Evolutionary conservation across 2,113 vertebrate species (phyloP).

Genomic region (Camelus dromedarius): DNA sequence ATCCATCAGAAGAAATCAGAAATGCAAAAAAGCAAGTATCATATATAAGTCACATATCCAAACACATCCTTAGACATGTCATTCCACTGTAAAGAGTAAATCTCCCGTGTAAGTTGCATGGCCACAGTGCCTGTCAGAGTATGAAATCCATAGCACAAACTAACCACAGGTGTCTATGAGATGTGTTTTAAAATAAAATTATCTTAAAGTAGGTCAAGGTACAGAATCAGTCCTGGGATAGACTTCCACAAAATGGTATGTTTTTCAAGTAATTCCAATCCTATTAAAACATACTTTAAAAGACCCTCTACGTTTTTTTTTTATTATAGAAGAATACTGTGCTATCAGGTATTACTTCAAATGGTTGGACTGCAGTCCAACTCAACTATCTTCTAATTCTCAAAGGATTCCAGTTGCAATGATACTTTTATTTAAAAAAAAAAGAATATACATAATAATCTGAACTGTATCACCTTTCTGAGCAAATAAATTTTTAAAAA

Average conservation of each 20-base stretch:
- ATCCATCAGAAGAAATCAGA: slow-evolving; percentile 35
- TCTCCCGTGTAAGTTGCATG: background rate
- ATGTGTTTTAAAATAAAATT: background rate
- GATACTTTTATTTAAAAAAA: background rate
- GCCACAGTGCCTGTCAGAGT: background rate
- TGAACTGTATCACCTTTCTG: background rate
- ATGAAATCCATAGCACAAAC: background rate
- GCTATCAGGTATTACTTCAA: background rate
- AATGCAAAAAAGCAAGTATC: slow-evolving; percentile 22
- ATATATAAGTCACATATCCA: background rate
- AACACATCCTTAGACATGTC: background rate
- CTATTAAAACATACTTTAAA: slow-evolving; percentile 45
- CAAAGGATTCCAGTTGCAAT: background rate
- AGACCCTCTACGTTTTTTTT: background rate
- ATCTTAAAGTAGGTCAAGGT: slow-evolving; percentile 11
- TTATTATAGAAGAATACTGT: background rate
- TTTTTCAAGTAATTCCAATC: slow-evolving; percentile 45
- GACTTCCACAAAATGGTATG: background rate
- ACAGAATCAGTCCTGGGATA: background rate
- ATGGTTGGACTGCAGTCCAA: background rate
- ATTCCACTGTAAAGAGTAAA: background rate
- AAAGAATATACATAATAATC: background rate
- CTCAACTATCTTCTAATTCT: slow-evolving; percentile 38
- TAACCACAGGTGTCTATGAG: background rate
- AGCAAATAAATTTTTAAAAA: slow-evolving; percentile 29